Evolutionary conservation across 2,797 vertebrate species (phyloP), one percentile per base, ranked within the genome.

Genomic region (Coccyzus lansbergi): DNA sequence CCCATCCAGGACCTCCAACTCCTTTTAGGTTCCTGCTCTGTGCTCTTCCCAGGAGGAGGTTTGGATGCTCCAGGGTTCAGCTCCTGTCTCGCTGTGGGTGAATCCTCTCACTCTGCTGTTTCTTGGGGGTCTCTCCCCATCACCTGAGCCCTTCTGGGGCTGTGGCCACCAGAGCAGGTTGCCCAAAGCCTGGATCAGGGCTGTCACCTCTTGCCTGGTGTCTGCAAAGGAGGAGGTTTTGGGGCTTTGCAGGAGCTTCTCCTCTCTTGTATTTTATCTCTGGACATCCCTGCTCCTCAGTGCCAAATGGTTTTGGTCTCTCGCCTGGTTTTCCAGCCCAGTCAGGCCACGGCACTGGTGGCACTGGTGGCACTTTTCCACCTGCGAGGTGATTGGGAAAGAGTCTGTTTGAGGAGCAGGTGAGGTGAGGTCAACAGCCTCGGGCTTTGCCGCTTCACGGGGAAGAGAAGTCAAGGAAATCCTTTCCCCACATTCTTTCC

Each of bases 201-300:
- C 40, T 14, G 64, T 10, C 7, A 26, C n/a, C n/a, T n/a, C 26
- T 56, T 10, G 0, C 22, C 52, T 15, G 67, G 28, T 1, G 1
- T 12, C 56, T 11, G 31, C 4, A 1, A 4, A 2, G 33, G 26
- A 25, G 18, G 26, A 28, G 33, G 12, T n/a, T 38, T 46, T 2
- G 4, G 29, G 38, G 6, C n/a, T 38, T 17, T 67, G 46, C 46
- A 3, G 63, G 52, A 65, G 36, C 18, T 60, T 55, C 21, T 71
- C 26, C 3, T 40, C 65, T 17, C 0, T 20, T 29, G 1, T 8
- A 0, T 25, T 69, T 48, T 7, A 3, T 15, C 55, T 36, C 62
- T 29, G 52, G 68, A 16, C 7, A 6, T 29, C 58, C 33, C 74
- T 0, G 1, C 58, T 64, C 21, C 48, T 29, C 4, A 2, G 22